Evolutionary conservation across 2,888 invertebrate genomes (phyloP), one percentile per base, ranked within the genome.

Genomic region (Nipponacmea schrenckii): DNA sequence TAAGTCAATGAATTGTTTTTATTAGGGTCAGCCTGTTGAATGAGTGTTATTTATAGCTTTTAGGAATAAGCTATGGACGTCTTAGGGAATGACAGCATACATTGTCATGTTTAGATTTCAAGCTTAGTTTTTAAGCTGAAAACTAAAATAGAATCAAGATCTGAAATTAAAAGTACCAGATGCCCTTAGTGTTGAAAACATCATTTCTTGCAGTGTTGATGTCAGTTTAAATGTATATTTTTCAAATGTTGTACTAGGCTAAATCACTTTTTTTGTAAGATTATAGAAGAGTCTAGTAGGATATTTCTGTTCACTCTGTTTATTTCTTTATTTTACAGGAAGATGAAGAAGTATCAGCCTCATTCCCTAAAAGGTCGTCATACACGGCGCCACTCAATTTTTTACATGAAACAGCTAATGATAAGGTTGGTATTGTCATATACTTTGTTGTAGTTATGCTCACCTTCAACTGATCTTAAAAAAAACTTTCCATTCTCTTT

Each of bases 401-500:
- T 56, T 91, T 97, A 24, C 96, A 96, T 90, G 97, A 97, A 90
- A 94, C 95, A 74, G 94, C 94, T 91, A 95, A 95, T 91, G 89
- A 89, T 71, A 87, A 87, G 85, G 89, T 89, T 81, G 74, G 45
- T 8, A 26, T 39, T 64, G 8, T 45, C 31, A 63, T 39, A 70
- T 66, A 26, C 0, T 45, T 15, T 20, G 14, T 14, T 27, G 27
- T 69, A 15, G n/a, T 69, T 17, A 5, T n/a, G 62, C 7, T 68
- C 48, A 24, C n/a, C n/a, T 31, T n/a, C 10, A 10, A 46, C 31
- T 17, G 15, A 69, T n/a, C 27, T n/a, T 14, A 14, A 12, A 7
- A n/a, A n/a, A n/a, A n/a, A n/a, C n/a, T n/a, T 24, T 31, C 26
- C 31, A 14, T 31, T 10, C 27, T 5, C 24, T 3, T 67, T 15